Evolutionary conservation across 2,113 vertebrate species (phyloP), one percentile per base, ranked within the genome.

Genomic region (Pelecanoides urinatrix): DNA sequence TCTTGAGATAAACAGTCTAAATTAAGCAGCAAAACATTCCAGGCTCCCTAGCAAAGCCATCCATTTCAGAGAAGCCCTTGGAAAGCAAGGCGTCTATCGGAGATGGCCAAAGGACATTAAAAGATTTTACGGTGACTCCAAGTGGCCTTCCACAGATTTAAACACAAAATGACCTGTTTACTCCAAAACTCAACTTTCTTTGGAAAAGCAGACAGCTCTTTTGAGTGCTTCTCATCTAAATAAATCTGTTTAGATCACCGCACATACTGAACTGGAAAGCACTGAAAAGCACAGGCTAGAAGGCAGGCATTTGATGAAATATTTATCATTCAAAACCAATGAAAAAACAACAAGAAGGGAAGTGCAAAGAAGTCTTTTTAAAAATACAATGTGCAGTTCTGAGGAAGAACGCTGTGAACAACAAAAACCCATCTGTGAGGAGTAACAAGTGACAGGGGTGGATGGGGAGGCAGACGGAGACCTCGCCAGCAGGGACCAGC

Each of bases 11-110:
- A 97, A 96, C 80, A 94, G 92, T 87, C 95, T 95, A 93, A 98
- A 97, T 96, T 97, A 93, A 92, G 97, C 96, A 97, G 94, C 92
- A 94, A 94, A 97, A 96, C 94, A 97, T 96, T 97, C 94, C 90
- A 68, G 40, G 80, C 83, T 96, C 88, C 87, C 80, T 49, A 59
- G 85, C 89, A 88, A 89, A 96, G 78, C 53, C 45, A 52, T 45
- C 34, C 75, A 3, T 92, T 94, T 77, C 13, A 10, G 68, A 95
- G 32, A 56, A 58, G 70, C 76, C 78, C 67, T 88, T 81, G 83
- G 94, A 94, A 96, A 94, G 72, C 44, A 40, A 25, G 14, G 74
- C 70, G 1, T 78, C 49, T 38, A 78, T 21, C 0, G 0, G 34
- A 49, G 65, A 47, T 0, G 13, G 70, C 17, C 73, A 36, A 4